These are phyloP conservation scores for Isaurus tuberculatus DNA, from an alignment of 92 coral and sea anemone species.

Conservation along the genomic window DNA sequence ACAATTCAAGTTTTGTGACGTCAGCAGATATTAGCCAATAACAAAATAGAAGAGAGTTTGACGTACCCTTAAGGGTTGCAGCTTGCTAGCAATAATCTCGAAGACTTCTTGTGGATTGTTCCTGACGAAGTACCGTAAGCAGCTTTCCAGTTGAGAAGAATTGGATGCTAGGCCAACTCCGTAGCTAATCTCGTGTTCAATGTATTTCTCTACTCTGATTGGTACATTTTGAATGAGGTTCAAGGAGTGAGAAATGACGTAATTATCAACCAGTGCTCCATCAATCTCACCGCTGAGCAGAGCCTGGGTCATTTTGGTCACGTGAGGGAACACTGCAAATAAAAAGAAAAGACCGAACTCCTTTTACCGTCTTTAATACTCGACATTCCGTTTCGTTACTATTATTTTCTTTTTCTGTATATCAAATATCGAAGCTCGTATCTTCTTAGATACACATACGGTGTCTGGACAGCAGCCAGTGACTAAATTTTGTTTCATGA, in stretches of 20 bases:
- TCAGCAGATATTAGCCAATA: background rate
- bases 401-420: too few species aligned
- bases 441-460: too few species aligned
- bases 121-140: constrained; percentile 70
- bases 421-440: too few species aligned
- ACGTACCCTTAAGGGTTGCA: constrained; percentile 81
- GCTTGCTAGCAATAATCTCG: constrained; percentile 76
- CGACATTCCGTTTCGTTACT: too few species aligned
- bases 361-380: too few species aligned
- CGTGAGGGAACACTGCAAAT: constrained; percentile 71
- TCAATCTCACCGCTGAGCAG: constrained; percentile 73
- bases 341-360: background rate
- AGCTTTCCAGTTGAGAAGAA: constrained; percentile 74
- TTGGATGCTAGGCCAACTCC: constrained; percentile 79
- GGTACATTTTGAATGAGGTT: constrained; percentile 69
- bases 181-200: constrained; percentile 87
- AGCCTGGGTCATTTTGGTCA: constrained; percentile 74
- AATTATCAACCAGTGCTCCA: constrained; percentile 91
- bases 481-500: too few species aligned
- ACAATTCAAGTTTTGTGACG: background rate
- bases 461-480: too few species aligned
- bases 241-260: constrained; percentile 75
- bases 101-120: constrained; percentile 93
- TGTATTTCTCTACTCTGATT: constrained; percentile 87
- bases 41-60: background rate